Evolutionary conservation across 1,140 invertebrate species (phyloP), one percentile per base, ranked within the genome.

Genomic region (Lucilia cuprina): DNA sequence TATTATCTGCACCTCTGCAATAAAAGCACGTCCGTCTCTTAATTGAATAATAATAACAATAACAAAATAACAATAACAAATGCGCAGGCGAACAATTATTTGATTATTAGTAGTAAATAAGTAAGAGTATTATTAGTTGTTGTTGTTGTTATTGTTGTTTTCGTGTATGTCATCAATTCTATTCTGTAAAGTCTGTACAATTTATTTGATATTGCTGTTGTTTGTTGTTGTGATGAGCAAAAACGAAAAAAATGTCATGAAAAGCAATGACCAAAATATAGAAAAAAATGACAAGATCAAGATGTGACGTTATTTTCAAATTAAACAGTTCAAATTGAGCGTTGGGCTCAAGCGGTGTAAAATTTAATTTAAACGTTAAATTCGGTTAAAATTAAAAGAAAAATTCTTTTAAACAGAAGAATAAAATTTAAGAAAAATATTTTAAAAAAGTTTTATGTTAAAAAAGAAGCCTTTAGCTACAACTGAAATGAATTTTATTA

Each of bases 41-140:
- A 80, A 80, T 80, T 80, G 77, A 80, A 80, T 80, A 80, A 80
- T 80, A 80, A 80, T 80, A 80, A 78, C 75, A 78, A 78, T 14
- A 78, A 80, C 7, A 80, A 49, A 50, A 49, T 49, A 50, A 41
- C 14, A 75, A 75, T 34, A 47, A 41, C 41, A 80, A 80, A 80
- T 80, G 41, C 41, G 77, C 77, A 80, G 77, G 77, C 77, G 77
- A 80, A 50, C 47, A 49, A 80, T 80, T 80, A 78, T 78, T 55
- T 13, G 4, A 14, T 55, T 14, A 5, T 55, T 13, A 17, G 3
- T 17, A 55, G 12, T 55, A 55, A 17, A 55, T 55, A 13, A 55
- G 50, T 55, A n/a, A 17, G 17, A 17, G 50, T 35, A 10, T 77
- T 9, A 17, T 35, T 35, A 5, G 25, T 74, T 74, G 70, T 25